These are phyloP conservation scores for Himantopus leucocephalus DNA, from an alignment of 2,113 vertebrate genomes.

Conservation along the genomic window DNA sequence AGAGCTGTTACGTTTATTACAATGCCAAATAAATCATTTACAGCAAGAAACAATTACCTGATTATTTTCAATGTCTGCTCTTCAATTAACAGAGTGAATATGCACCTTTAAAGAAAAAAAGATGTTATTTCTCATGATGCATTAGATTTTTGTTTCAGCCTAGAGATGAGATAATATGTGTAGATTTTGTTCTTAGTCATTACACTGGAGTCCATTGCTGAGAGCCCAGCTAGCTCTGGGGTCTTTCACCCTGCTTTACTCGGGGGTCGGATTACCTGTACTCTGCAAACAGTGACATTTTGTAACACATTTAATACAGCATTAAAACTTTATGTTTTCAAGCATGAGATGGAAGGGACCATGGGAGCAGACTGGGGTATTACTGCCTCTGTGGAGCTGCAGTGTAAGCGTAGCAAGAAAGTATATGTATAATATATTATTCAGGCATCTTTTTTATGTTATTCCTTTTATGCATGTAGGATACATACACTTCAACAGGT, in stretches of 20 bases:
- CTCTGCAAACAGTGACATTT: neutral
- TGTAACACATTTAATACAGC: neutral
- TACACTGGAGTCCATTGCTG: neutral
- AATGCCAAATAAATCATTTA: neutral
- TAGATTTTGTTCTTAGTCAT: neutral
- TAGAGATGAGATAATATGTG: neutral
- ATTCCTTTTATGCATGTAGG: neutral
- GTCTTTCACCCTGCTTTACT: neutral
- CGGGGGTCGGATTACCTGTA: neutral
- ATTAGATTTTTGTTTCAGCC: neutral
- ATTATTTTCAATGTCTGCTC: neutral
- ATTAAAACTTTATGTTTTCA: neutral
- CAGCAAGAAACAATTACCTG: neutral
- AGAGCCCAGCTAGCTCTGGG: neutral
- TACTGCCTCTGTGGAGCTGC: neutral
- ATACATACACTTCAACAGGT: neutral
- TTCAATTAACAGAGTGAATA: neutral
- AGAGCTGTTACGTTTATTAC: neutral
- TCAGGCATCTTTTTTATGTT: neutral
- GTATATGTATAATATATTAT: no score
- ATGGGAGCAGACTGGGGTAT: neutral
- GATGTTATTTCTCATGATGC: neutral
- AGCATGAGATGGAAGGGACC: neutral
- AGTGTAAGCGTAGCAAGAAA: neutral
- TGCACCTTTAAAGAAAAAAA: neutral